Conservation (phyloP, 30 jellyfish, hydroid and myxozoan species). For the Hydra vulgaris region DNA sequence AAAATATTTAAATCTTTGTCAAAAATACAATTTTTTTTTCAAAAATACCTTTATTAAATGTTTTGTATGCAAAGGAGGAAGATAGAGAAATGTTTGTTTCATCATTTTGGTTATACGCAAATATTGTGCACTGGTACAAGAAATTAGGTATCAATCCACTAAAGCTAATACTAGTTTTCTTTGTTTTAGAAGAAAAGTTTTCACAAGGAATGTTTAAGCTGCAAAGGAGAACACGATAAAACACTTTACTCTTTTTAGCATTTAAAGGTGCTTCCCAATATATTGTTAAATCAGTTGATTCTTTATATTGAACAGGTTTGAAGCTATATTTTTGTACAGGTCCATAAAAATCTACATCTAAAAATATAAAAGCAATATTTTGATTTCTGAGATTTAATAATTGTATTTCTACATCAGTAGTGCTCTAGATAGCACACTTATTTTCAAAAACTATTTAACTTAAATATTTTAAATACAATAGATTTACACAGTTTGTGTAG, state of each 20-base stretch:
- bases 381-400: too few relatives aligned
- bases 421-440: too few relatives aligned
- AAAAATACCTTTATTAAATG: neutral
- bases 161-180: neutral
- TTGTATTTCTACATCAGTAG: too few relatives aligned
- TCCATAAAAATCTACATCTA: neutral
- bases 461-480: too few relatives aligned
- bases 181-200: neutral
- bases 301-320: neutral
- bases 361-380: too few relatives aligned
- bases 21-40: too few relatives aligned
- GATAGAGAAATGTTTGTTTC: constrained; percentile 8
- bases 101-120: constrained; percentile 8
- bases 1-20: too few relatives aligned
- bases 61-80: neutral
- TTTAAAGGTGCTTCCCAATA: constrained; percentile 10
- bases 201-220: neutral
- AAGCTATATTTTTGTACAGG: neutral
- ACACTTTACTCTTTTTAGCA: neutral
- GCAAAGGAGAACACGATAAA: constrained; percentile 2
- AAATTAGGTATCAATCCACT: constrained; percentile 1
- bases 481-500: too few relatives aligned
- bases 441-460: too few relatives aligned
- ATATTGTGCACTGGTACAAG: constrained; percentile 5
- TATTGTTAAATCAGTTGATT: neutral